Evolutionary conservation across 2,113 vertebrate species (phyloP).

Genomic region (Acrocephalus kingi): DNA sequence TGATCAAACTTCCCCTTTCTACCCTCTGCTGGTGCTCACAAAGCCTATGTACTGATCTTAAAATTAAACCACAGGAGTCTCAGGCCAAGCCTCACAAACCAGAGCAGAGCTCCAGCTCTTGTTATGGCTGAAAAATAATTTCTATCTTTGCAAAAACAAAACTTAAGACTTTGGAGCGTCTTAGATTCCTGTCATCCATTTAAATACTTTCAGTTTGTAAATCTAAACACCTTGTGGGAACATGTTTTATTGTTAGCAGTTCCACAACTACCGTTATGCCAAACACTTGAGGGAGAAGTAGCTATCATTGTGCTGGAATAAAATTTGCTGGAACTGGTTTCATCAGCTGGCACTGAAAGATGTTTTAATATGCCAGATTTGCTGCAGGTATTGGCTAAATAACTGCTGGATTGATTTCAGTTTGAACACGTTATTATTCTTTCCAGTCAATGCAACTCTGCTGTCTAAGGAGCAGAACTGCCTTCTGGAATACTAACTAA

Average conservation of each 20-base stretch:
- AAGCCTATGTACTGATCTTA: neutral
- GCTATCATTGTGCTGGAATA: neutral
- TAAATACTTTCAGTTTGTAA: conserved; percentile 25
- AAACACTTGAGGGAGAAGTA: conserved; percentile 20
- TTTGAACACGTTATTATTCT: conserved; percentile 33
- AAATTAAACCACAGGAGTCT: neutral
- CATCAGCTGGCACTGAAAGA: conserved; percentile 39
- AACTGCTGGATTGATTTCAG: conserved; percentile 49
- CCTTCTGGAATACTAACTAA: conserved; percentile 32
- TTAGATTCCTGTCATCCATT: neutral
- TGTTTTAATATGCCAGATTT: conserved; percentile 47
- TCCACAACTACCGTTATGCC: conserved; percentile 10
- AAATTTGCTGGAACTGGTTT: conserved; percentile 42
- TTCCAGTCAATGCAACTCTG: neutral
- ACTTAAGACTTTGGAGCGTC: neutral
- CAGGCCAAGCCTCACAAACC: neutral
- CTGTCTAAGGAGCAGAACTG: neutral
- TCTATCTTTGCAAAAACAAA: neutral
- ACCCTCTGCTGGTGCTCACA: neutral
- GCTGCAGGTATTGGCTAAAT: conserved; percentile 65
- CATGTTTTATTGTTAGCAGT: neutral
- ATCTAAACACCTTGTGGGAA: conserved; percentile 30
- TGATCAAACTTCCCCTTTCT: neutral
- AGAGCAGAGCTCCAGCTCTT: neutral
- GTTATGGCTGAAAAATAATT: neutral